phyloP scores from a whole-genome alignment of 1,140 invertebrate genomes.

The Battus philenor region DNA sequence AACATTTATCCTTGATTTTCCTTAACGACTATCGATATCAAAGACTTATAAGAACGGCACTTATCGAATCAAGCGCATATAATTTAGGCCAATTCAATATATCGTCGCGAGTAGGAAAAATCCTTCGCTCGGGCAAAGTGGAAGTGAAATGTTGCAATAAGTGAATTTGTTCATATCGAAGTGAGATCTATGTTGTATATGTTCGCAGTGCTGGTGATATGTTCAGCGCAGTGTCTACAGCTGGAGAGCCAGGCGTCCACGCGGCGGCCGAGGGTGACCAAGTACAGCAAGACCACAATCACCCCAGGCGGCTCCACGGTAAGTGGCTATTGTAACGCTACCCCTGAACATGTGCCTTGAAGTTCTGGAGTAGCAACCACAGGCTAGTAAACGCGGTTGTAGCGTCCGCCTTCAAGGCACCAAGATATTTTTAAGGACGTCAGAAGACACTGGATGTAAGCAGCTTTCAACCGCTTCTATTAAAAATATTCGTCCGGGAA shows the following conservation, averaged over 20 bases:
- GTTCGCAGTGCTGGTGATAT: slow-evolving; percentile 62
- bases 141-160: too few species aligned
- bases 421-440: too few species aligned
- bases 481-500: too few species aligned
- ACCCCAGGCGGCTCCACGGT: slow-evolving; percentile 70
- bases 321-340: slow-evolving; percentile 33
- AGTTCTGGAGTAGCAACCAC: too few species aligned
- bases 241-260: slow-evolving; percentile 75
- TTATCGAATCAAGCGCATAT: slow-evolving; percentile 16
- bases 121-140: not conserved
- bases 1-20: too few species aligned
- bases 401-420: too few species aligned
- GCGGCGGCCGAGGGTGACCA: slow-evolving; percentile 76
- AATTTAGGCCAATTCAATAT: slow-evolving; percentile 13
- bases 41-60: too few species aligned
- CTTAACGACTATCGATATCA: too few species aligned
- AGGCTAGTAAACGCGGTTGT: too few species aligned
- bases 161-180: slow-evolving; percentile 3
- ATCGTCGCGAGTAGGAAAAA: slow-evolving; percentile 2
- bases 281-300: slow-evolving; percentile 75
- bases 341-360: too few species aligned
- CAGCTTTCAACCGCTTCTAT: too few species aligned
- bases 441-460: too few species aligned
- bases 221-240: slow-evolving; percentile 64
- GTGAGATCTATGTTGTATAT: slow-evolving; percentile 43